These are phyloP conservation scores for Rhabdophis nuchalis DNA, from an alignment of 2,797 vertebrate genomes.

Conservation along the genomic window DNA sequence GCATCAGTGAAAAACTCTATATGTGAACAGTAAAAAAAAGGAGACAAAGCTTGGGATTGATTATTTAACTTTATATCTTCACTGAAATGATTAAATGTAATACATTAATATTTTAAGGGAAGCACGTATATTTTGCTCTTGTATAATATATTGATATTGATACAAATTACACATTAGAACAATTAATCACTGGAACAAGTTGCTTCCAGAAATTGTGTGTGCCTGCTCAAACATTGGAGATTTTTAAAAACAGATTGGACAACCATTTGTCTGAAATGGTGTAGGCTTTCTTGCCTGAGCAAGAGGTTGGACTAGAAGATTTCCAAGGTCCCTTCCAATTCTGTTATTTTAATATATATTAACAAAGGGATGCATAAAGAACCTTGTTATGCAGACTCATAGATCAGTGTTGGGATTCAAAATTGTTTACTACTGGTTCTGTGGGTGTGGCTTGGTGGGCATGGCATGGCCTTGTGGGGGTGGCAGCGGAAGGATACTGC, in stretches of 20 bases:
- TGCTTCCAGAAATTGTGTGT: not conserved
- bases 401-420: not conserved
- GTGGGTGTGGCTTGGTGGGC: too few species aligned
- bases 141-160: not conserved
- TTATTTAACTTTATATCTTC: constrained; percentile 1
- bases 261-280: not conserved
- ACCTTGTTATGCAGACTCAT: not conserved
- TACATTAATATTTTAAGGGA: constrained; percentile 15
- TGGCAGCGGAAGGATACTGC: too few species aligned
- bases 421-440: too few species aligned
- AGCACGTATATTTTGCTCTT: not conserved
- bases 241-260: not conserved
- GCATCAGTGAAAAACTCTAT: constrained; percentile 25
- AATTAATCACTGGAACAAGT: not conserved
- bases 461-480: too few species aligned
- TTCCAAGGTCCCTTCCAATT: not conserved
- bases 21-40: constrained; percentile 11
- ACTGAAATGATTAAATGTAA: not conserved
- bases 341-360: not conserved
- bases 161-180: not conserved
- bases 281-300: not conserved
- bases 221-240: not conserved
- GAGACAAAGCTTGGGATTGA: not conserved
- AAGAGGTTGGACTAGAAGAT: not conserved
- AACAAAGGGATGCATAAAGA: not conserved